Evolutionary conservation across 2,797 vertebrate species (phyloP).

Genomic region (Eulemur rubriventer): DNA sequence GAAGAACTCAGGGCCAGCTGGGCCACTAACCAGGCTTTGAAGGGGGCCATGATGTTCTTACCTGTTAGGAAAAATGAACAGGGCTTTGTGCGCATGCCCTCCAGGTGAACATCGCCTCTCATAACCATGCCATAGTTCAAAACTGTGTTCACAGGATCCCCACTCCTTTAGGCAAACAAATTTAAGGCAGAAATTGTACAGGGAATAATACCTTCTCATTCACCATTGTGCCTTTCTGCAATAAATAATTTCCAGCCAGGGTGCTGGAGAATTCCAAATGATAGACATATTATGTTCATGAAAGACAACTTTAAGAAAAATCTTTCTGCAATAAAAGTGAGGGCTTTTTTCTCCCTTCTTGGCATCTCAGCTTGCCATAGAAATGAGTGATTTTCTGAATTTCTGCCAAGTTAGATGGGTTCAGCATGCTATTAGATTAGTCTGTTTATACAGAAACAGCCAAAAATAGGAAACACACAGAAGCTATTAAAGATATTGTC

Average conservation of each 20-base stretch:
- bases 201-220: slow-evolving; percentile 67
- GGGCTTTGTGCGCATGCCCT: rapidly evolving
- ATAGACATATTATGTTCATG: slow-evolving; percentile 83
- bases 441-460: slow-evolving; percentile 90
- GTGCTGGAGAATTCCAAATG: slow-evolving; percentile 80
- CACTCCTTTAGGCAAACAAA: slow-evolving; percentile 67
- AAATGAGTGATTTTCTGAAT: slow-evolving; percentile 90
- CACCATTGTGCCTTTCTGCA: slow-evolving; percentile 60
- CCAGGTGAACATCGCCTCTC: neutral
- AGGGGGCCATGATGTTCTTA: neutral
- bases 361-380: slow-evolving; percentile 84
- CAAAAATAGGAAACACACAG: slow-evolving; percentile 88
- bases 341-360: slow-evolving; percentile 68
- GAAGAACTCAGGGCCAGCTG: rapidly evolving
- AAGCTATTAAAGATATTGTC: slow-evolving; percentile 88
- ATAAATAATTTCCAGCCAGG: slow-evolving; percentile 79
- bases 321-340: slow-evolving; percentile 83
- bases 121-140: neutral
- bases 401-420: slow-evolving; percentile 89
- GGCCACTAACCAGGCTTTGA: neutral
- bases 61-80: neutral
- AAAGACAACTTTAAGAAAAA: slow-evolving; percentile 86
- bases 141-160: neutral
- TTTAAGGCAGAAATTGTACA: slow-evolving; percentile 64
- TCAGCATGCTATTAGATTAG: slow-evolving; percentile 89